Conservation (phyloP, 2,888 invertebrate genomes). For the Zonitis immaculata region DNA sequence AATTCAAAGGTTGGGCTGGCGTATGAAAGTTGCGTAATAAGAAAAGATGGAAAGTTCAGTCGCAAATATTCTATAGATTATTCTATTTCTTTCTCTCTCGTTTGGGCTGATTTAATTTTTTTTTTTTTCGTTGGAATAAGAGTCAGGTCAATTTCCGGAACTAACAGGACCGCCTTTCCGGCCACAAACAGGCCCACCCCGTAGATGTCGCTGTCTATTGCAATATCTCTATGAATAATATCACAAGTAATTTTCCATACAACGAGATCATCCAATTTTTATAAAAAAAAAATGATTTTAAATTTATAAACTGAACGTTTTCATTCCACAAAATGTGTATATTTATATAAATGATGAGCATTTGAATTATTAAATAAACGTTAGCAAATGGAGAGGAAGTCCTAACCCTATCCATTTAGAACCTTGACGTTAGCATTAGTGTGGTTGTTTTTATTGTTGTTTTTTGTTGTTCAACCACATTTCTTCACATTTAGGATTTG, state of each 20-base stretch:
- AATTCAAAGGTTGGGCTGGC: conserved; percentile 11
- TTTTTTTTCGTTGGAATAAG: conserved; percentile 25
- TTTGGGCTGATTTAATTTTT: conserved; percentile 12
- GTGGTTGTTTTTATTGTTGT: neutral
- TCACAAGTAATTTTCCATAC: too few relatives aligned
- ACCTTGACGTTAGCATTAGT: neutral
- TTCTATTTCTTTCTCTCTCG: neutral
- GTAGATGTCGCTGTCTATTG: conserved; percentile 34
- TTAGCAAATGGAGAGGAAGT: neutral
- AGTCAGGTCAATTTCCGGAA: conserved; percentile 27
- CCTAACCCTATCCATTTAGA: neutral
- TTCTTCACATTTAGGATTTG: neutral
- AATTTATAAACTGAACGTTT: too few relatives aligned
- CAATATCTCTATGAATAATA: conserved; percentile 34
- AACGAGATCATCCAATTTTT: too few relatives aligned
- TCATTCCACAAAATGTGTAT: too few relatives aligned
- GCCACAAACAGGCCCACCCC: conserved; percentile 25
- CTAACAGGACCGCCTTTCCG: conserved; percentile 17
- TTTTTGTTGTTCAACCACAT: neutral
- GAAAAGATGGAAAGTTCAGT: conserved; percentile 9
- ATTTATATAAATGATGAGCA: too few relatives aligned
- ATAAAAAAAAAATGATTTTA: too few relatives aligned
- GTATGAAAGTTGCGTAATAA: conserved; percentile 12
- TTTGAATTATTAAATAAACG: neutral
- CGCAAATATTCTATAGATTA: conserved; percentile 20